phyloP scores from a whole-genome alignment of 2,113 vertebrate genomes.

The Macheiramphus alcinus region DNA sequence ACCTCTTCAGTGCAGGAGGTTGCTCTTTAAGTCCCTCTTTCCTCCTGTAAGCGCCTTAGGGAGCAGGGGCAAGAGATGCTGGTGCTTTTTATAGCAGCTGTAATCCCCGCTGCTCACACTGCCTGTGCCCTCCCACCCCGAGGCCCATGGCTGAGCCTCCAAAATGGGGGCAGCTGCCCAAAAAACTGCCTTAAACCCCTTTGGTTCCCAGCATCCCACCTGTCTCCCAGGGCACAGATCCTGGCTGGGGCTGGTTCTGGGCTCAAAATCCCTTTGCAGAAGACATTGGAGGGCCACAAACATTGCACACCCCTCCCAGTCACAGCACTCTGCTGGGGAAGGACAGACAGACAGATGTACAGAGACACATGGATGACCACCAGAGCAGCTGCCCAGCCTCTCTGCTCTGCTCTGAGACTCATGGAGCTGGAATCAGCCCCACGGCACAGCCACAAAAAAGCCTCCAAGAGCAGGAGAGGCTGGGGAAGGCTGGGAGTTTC shows the following conservation, averaged over 20 bases:
- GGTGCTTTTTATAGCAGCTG: slow-evolving; percentile 34
- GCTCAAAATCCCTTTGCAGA: not conserved
- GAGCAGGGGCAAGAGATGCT: not conserved
- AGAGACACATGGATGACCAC: not conserved
- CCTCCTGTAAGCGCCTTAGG: slow-evolving; percentile 48
- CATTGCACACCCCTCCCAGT: not conserved
- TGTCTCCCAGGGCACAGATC: not conserved
- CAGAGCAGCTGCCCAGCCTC: not conserved
- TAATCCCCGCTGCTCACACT: slow-evolving; percentile 2
- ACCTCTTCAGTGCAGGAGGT: not conserved
- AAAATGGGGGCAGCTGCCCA: not conserved
- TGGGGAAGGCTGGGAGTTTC: not conserved
- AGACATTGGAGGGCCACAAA: fast-evolving
- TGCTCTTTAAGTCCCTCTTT: slow-evolving; percentile 44
- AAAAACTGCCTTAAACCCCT: not conserved
- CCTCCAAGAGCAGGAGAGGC: not conserved
- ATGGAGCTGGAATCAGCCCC: not conserved
- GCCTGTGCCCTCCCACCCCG: not conserved
- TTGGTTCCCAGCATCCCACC: not conserved
- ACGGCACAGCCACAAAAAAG: not conserved
- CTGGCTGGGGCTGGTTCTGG: not conserved
- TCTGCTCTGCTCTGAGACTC: not conserved
- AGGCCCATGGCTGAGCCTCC: not conserved
- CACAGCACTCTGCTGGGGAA: not conserved
- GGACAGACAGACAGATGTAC: not conserved